phyloP scores from a whole-genome alignment of 2,888 invertebrate species.

The Venusia cambrica region DNA sequence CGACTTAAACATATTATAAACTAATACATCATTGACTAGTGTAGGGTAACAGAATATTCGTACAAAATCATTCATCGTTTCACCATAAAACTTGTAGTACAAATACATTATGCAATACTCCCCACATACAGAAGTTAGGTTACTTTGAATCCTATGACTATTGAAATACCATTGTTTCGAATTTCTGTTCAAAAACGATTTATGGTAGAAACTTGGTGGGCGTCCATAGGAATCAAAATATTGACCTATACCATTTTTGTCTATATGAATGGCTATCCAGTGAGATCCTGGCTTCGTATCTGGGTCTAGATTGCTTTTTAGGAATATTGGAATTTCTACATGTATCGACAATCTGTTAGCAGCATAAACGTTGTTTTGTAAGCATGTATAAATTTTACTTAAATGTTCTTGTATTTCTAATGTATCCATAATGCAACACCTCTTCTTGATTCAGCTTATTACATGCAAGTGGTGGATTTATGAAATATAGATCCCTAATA shows the following conservation, averaged over 20 bases:
- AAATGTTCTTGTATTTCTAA: conserved; percentile 6
- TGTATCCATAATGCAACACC: conserved; percentile 3
- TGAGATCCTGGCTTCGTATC: conserved; percentile 30
- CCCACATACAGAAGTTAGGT: conserved; percentile 11
- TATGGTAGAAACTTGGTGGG: conserved; percentile 14
- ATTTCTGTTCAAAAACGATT: conserved; percentile 22
- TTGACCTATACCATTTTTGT: conserved; percentile 22
- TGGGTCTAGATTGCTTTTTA: conserved; percentile 26
- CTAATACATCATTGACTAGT: too few relatives aligned
- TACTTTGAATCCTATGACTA: conserved; percentile 9
- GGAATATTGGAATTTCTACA: too few relatives aligned
- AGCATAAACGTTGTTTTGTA: too few relatives aligned
- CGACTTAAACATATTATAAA: too few relatives aligned
- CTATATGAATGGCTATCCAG: conserved; percentile 29
- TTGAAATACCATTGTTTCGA: conserved; percentile 24
- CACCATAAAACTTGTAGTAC: too few relatives aligned
- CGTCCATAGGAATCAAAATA: conserved; percentile 34
- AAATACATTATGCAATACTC: conserved; percentile 15
- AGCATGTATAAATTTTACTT: conserved; percentile 8
- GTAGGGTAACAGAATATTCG: too few relatives aligned
- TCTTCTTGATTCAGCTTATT: conserved; percentile 1
- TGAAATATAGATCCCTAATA: too few relatives aligned
- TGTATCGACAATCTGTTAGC: too few relatives aligned
- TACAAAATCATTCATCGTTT: too few relatives aligned
- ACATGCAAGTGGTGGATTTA: conserved; percentile 1